Evolutionary conservation across 2,113 vertebrate species (phyloP).

Genomic region (Xiphorhynchus elegans): DNA sequence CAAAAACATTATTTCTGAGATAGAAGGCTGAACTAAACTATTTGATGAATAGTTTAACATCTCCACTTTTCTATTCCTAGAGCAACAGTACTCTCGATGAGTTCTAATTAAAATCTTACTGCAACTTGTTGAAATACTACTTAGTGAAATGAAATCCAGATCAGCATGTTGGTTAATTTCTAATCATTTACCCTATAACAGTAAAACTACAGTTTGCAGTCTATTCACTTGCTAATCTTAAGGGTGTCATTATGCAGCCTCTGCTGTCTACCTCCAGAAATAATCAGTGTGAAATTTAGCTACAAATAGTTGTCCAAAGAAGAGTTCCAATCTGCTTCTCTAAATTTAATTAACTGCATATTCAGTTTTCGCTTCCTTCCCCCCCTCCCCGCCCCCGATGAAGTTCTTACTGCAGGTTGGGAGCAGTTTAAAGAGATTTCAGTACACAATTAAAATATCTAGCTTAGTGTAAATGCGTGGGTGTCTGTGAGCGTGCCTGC

Average conservation of each 20-base stretch:
- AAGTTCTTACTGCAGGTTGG: neutral
- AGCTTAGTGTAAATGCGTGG: neutral
- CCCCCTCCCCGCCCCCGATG: rapidly evolving
- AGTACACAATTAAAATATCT: neutral
- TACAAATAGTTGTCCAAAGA: constrained; percentile 52
- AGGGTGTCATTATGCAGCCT: constrained; percentile 42
- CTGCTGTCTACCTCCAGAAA: constrained; percentile 40
- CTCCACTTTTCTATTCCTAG: constrained; percentile 11
- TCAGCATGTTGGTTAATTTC: constrained; percentile 46
- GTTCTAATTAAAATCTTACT: constrained; percentile 58
- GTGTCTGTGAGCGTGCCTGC: neutral
- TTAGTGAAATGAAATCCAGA: constrained; percentile 46
- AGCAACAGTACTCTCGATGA: constrained; percentile 5
- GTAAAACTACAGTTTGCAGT: constrained; percentile 39
- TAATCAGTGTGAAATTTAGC: constrained; percentile 61
- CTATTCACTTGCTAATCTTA: constrained; percentile 42
- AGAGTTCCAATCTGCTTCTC: constrained; percentile 26
- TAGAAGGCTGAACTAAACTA: neutral
- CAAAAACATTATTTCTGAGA: neutral
- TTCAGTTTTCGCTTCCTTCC: neutral
- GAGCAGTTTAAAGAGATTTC: neutral
- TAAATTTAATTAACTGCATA: constrained; percentile 57
- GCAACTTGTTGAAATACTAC: constrained; percentile 11
- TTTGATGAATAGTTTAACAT: neutral
- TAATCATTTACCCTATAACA: constrained; percentile 47